Evolutionary conservation across 2,113 vertebrate genomes (phyloP), one percentile per base, ranked within the genome.

Genomic region (Actenoides lindsayi): DNA sequence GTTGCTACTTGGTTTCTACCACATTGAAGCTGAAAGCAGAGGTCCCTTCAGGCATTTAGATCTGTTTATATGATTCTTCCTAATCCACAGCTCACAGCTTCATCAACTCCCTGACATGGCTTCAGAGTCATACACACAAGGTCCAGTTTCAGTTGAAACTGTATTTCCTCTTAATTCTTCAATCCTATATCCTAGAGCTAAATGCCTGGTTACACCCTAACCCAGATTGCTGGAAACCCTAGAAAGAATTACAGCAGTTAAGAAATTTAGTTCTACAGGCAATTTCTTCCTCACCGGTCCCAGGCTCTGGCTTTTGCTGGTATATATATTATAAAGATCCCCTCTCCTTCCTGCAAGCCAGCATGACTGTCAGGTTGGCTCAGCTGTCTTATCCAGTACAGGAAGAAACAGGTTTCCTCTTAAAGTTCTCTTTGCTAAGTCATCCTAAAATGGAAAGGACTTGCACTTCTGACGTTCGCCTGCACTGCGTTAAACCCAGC

Each of bases 131-230:
- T 20, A 23, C 19, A 91, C 39, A 81, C 10, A 60, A 86, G 48
- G 85, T 63, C 85, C 41, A 94, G 88, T 62, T 44, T 94, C 60
- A 95, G 41, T n/a, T 90, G 65, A 94, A 90, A 83, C 4, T 85
- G 54, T 74, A 80, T 42, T 93, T 67, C 86, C 64, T 63, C 86
- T 88, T 35, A 64, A 84, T 53, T 87, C 37, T 75, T 91, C 60
- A 84, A 63, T 48, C n/a, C 46, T 81, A 64, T 37, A 82, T 31
- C 41, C 80, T 73, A 33, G 39, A 89, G 74, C 65, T 73, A 89
- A 94, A 89, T 75, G 42, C 21, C 73, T 71, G 70, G 69, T 65
- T 64, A 81, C 25, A 53, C 7, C 33, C 13, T 21, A 69, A 69
- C 51, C n/a, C 53, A 68, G 16, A 71, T 11, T 82, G 65, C 17